phyloP scores from a whole-genome alignment of 2,888 invertebrate species.

The Protodeltote pygarga region DNA sequence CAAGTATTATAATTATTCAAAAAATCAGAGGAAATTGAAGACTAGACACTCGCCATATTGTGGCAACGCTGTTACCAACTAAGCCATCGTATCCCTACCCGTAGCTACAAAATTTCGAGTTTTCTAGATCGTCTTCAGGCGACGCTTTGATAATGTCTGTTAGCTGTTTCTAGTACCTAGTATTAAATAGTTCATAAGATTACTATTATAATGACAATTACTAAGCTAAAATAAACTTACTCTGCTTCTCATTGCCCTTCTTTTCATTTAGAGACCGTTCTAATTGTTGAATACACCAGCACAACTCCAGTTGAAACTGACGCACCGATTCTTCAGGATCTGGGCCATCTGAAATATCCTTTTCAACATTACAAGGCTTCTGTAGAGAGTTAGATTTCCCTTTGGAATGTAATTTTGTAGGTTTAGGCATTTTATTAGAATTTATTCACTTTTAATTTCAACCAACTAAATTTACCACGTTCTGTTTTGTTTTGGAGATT shows the following conservation, averaged over 20 bases:
- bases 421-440: conserved; percentile 70
- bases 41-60: too few relatives aligned
- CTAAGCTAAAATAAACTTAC: conserved; percentile 68
- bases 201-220: not conserved
- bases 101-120: too few relatives aligned
- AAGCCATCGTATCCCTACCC: too few relatives aligned
- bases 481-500: conserved; percentile 58
- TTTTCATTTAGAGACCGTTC: conserved; percentile 87
- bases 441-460: conserved; percentile 6
- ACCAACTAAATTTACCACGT: conserved; percentile 60
- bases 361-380: conserved; percentile 71
- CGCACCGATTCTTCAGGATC: conserved; percentile 85
- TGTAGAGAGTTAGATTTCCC: conserved; percentile 76
- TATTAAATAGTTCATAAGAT: too few relatives aligned
- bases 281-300: conserved; percentile 93
- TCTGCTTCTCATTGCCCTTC: conserved; percentile 88
- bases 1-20: too few relatives aligned
- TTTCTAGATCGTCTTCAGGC: too few relatives aligned
- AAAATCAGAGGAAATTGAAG: too few relatives aligned
- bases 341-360: conserved; percentile 57
- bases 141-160: too few relatives aligned
- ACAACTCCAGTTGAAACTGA: conserved; percentile 92
- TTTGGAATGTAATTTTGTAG: conserved; percentile 77
- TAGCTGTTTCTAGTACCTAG: too few relatives aligned
- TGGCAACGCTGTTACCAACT: too few relatives aligned